These are phyloP conservation scores for Gulo gulo DNA, from an alignment of 2,113 vertebrate species.

Conservation along the genomic window DNA sequence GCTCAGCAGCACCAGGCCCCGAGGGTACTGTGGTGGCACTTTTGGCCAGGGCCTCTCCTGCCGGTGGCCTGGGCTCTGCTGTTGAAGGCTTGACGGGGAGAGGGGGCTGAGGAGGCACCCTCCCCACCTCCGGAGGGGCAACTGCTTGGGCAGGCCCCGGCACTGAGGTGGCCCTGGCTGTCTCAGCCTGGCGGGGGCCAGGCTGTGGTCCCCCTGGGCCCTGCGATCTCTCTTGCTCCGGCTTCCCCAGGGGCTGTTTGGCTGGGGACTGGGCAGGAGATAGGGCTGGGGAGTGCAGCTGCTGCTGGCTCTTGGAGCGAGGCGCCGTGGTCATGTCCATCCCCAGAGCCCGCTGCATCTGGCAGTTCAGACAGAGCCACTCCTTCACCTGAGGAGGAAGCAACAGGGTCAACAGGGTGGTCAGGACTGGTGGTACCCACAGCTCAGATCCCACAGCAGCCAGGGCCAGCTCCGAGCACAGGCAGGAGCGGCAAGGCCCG, in stretches of 20 bases:
- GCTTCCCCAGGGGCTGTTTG: conserved; percentile 82
- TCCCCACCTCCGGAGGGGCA: conserved; percentile 88
- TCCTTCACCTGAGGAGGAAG: conserved; percentile 92
- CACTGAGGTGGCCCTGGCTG: conserved; percentile 80
- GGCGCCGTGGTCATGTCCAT: conserved; percentile 99
- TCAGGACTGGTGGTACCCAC: not conserved
- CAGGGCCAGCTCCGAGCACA: not conserved
- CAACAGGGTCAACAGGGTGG: not conserved
- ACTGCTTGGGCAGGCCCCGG: conserved; percentile 84
- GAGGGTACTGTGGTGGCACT: conserved; percentile 77
- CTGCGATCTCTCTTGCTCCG: conserved; percentile 69
- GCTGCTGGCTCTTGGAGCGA: conserved; percentile 97
- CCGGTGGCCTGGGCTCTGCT: conserved; percentile 89
- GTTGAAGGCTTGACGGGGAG: conserved; percentile 84
- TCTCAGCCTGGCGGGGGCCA: conserved; percentile 68
- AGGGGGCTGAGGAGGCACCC: conserved; percentile 86
- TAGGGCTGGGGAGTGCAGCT: conserved; percentile 91
- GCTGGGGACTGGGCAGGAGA: conserved; percentile 87
- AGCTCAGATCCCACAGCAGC: not conserved
- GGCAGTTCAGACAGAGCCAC: conserved; percentile 99
- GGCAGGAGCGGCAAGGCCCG: not conserved
- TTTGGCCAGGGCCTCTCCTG: conserved; percentile 87
- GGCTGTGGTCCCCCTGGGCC: conserved; percentile 63
- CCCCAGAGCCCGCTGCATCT: conserved; percentile 98
- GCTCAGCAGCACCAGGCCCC: conserved; percentile 88